Base-by-base conservation (phyloP, 2,113 vertebrate genomes). In the Hassar affinis region DNA sequence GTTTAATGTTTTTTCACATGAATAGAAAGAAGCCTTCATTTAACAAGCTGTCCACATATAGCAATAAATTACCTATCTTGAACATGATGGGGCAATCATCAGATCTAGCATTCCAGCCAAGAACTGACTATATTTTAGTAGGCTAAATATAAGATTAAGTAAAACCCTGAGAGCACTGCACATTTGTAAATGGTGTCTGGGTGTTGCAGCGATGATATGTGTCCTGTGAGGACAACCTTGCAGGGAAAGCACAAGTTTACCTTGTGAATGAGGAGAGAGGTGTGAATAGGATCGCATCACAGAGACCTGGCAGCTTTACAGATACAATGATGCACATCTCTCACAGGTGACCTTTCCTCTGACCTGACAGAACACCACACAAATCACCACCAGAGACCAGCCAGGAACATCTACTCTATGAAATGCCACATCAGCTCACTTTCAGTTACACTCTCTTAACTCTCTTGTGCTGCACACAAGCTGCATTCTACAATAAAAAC, bases 251-350 rank as follows among this genome's bases (percentile, higher is more conserved):
- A 61, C 25, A 38, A 30, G 51, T 77, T 33, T 49, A 35, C 45
- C 83, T 85, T 38, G 80, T 78, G 81, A 80, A 83, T 78, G 85
- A 57, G 80, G 56, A 64, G 27, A 14, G 62, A 88, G 83, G 87
- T 85, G 87, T 83, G 85, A 88, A 88, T 88, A 88, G 87, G 81
- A 85, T 86, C 6, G 80, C 77, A 86, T 88, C 83, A 85, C 85
- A 87, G 85, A 87, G 88, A 87, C 83, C 64, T 54, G 74, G 25
- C 69, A 61, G 81, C 75, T 86, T 76, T 86, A 51, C 86, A 30
- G 77, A 79, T 20, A 6, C 80, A 79, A 74, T 38, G 42, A 75
- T 75, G 75, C 82, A 85, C 56, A 59, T 72, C n/a, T 69, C 56
- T 74, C 84, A 75, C 78, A 47, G 49, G 54, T 57, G 71, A 81